Conservation (phyloP, 1,140 invertebrate genomes). For the Brachionus calyciflorus region DNA sequence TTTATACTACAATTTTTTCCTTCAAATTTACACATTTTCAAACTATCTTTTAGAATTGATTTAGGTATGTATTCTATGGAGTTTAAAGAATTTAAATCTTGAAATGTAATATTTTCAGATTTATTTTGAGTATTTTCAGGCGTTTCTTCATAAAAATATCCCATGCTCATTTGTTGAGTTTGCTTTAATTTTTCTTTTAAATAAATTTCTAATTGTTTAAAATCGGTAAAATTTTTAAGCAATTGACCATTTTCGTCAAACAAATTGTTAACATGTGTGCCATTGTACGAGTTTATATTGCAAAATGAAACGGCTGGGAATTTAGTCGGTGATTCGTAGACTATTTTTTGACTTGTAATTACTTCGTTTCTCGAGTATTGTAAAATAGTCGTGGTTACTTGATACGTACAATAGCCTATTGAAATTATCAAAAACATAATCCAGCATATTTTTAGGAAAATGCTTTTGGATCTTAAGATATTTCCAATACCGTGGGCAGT, state of each 20-base stretch:
- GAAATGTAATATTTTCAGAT: background rate
- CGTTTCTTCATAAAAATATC: no score
- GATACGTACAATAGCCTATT: background rate
- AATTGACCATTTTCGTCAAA: slow-evolving; percentile 13
- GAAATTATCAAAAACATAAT: background rate
- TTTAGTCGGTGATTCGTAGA: background rate
- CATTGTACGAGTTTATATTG: background rate
- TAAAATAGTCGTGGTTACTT: background rate
- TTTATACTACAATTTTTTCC: background rate
- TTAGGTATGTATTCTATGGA: background rate
- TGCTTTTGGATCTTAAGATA: background rate
- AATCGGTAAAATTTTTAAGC: background rate
- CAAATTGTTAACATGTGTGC: background rate
- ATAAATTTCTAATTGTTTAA: background rate
- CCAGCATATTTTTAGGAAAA: background rate
- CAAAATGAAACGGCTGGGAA: background rate
- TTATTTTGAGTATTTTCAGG: no score
- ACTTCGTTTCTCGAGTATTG: background rate
- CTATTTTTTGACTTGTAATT: background rate
- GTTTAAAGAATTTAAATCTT: background rate
- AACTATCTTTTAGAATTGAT: background rate
- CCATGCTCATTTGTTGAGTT: no score
- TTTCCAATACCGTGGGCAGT: background rate
- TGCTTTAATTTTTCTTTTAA: background rate
- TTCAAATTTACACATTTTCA: background rate